Evolutionary conservation across 2,113 vertebrate species (phyloP), one percentile per base, ranked within the genome.

Genomic region (Myxocyprinus asiaticus): DNA sequence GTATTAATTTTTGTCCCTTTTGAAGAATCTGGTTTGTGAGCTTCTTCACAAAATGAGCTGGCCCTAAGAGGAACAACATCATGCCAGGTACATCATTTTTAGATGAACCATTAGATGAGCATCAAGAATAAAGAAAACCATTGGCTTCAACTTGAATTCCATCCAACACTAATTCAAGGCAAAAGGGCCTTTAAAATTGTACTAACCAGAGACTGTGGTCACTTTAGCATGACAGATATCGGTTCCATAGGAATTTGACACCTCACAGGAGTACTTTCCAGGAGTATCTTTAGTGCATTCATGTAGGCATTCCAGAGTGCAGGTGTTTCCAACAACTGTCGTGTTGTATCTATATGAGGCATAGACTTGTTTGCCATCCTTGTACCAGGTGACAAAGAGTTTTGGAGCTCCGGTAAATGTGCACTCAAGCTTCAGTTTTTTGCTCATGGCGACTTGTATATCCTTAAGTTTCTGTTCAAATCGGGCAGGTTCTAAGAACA

Each of bases 241-340:
- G 78, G 86, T 93, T 85, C 94, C 94, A 84, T 90, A 93, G 65
- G 83, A 69, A 66, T 95, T 95, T 14, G 92, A 93, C 80, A 94
- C 94, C 91, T 95, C 95, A 81, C 95, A 95, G 33, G 93, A 70
- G 7, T 94, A 95, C 83, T 94, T 94, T 67, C 94, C 94, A 1
- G 90, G 84, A 84, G 81, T 82, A 9, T 95, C 94, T 0, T 90
- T 88, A 85, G 93, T 94, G 6, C 85, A 81, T 59, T 89, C 82
- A 17, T 90, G 85, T 86, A 88, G 88, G 83, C 93, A 85, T 85
- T 95, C 94, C 82, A 96, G 81, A 65, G 92, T 76, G 58, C 92
- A 93, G 7, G 87, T 91, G 82, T 93, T 91, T 4, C 88, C 87
- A 79, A 85, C 85, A 85, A 94, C n/a, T 33, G 42, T 69, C 11